phyloP scores from a whole-genome alignment of 2,113 vertebrate species.

The Tetrax tetrax region DNA sequence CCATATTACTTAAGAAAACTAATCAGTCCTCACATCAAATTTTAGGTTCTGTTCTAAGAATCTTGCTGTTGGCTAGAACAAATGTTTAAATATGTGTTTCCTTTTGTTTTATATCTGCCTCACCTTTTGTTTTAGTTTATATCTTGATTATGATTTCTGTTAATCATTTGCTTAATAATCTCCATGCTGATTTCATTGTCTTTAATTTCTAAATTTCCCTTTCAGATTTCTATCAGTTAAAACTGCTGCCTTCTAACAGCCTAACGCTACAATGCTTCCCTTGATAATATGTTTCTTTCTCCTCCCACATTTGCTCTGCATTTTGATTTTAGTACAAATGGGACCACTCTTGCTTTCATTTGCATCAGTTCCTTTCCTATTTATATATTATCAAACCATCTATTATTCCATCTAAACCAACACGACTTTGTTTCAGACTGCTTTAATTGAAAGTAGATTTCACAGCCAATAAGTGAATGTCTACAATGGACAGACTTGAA shows the following conservation, averaged over 20 bases:
- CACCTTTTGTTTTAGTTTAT: background rate
- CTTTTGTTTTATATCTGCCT: background rate
- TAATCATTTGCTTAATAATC: background rate
- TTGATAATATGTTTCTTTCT: background rate
- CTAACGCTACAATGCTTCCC: background rate
- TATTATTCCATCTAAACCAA: background rate
- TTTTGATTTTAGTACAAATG: constrained; percentile 16
- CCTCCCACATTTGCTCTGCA: background rate
- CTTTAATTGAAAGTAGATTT: constrained; percentile 6
- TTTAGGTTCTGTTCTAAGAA: background rate
- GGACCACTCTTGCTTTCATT: background rate
- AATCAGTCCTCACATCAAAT: background rate
- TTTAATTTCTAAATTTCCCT: background rate
- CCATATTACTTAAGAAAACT: background rate
- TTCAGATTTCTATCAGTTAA: background rate
- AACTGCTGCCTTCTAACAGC: background rate
- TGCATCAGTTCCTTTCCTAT: constrained; percentile 8
- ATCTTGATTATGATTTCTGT: background rate
- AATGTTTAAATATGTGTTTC: background rate
- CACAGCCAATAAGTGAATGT: background rate
- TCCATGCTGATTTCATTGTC: background rate
- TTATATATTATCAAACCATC: background rate
- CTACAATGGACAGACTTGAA: background rate
- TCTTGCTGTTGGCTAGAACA: background rate
- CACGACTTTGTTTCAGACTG: background rate